Evolutionary conservation across 2,113 vertebrate genomes (phyloP), one percentile per base, ranked within the genome.

Genomic region (Chaenogobius annularis): DNA sequence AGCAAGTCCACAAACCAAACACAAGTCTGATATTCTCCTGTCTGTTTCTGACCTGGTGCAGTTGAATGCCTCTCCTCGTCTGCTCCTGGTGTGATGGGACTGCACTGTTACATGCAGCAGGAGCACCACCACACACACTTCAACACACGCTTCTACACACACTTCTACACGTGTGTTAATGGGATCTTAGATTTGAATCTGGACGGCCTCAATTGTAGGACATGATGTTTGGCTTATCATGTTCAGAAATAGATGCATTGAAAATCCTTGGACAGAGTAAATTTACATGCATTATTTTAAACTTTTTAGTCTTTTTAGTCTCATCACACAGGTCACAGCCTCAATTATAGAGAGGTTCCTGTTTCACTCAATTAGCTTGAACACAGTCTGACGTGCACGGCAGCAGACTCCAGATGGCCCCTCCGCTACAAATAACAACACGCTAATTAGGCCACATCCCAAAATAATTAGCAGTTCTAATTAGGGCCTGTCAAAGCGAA

Each of bases 401-500:
- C 23, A 17, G 56, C 56, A 63, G 63, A 71, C 40, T 68, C 13
- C 66, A 85, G 74, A 76, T 74, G 67, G 70, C 17, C 46, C 66
- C 75, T 74, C 64, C 13, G 35, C 58, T 37, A 58, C 72, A 74
- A 84, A 73, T 70, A 84, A 84, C 70, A 74, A 73, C 63, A 73
- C 48, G 48, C 23, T 71, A 80, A 82, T 78, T 79, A 81, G 64
- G 26, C 55, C 44, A 47, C 58, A 66, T 83, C 69, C 55, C 71
- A 66, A 85, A 78, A 69, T 72, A 13, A 69, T 67, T 44, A 77
- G 71, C 26, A 66, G 65, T 83, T 81, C 75, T 70, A 78, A 83
- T 77, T 58, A 72, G 56, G 48, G 19, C 50, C 35, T 73, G 22
- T 56, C 43, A 48, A 43, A 72, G 40, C 59, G 59, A 77, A 67